Base-by-base conservation (phyloP, 2,888 invertebrate species). In the Amiota mariae region DNA sequence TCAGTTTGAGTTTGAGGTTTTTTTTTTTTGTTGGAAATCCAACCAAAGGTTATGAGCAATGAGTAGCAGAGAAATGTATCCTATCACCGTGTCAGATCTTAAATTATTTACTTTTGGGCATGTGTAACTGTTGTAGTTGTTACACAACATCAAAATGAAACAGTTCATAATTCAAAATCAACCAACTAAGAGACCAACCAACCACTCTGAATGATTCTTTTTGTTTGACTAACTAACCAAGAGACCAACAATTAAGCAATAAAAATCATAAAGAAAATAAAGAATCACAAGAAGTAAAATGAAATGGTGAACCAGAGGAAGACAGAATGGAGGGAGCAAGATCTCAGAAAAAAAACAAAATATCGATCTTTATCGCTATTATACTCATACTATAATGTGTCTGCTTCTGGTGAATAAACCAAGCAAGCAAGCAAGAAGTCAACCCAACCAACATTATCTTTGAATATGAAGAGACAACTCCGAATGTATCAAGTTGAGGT, bases 211-310 rank as follows among this genome's bases (percentile, higher is more conserved):
- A 72, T 20, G 20, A 59, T 20, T 59, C 59, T 8, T 59, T 59
- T 61, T n/a, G n/a, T 73, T 70, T 75, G 77, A 78, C 75, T 79
- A 73, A 61, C 67, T 57, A 54, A 61, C 68, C 75, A 77, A 78
- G 77, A 81, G 78, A 20, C 59, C 12, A 20, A 85, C 86, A 86
- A 85, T 84, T 85, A 84, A 85, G 87, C 87, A 86, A 85, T 84
- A 84, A 87, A 86, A 82, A 20, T 57, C 75, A 68, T 66, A 20
- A 11, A 72, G 59, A 47, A 70, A 67, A 66, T 67, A 67, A 70
- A 36, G 47, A 57, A 71, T 15, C 4, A 18, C 20, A 75, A 59
- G 70, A 59, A 67, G 56, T 51, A 47, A n/a, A 51, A 56, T 56
- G 18, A 64, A 63, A 24, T 24, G 47, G 9, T n/a, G 12, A 48